A percentile compares a stretch with the other conserved stretches of the same genome.
phyloP scores from a whole-genome alignment of 2,113 vertebrate genomes.

The Lampris incognitus region DNA sequence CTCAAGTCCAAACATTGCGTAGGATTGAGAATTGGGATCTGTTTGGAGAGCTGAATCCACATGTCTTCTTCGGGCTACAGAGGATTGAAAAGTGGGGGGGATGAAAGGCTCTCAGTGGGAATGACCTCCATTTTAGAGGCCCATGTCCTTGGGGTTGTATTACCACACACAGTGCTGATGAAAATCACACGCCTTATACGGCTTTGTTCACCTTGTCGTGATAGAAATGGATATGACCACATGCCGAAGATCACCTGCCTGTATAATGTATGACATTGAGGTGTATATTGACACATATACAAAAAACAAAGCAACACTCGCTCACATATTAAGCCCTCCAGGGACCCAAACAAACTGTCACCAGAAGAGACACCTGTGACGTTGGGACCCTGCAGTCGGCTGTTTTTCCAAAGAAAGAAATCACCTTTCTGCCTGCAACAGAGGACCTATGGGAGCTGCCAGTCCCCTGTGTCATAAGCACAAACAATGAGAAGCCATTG shows the following conservation, averaged over 20 bases:
- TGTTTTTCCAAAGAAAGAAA: slow-evolving; percentile 57
- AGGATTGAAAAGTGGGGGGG: background rate
- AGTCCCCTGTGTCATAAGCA: slow-evolving; percentile 63
- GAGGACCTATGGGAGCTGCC: slow-evolving; percentile 49
- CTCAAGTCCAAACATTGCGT: slow-evolving; percentile 41
- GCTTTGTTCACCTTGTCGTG: slow-evolving; percentile 17
- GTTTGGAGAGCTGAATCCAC: slow-evolving; percentile 11
- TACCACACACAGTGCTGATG: background rate
- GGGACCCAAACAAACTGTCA: slow-evolving; percentile 56
- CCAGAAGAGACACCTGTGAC: slow-evolving; percentile 57
- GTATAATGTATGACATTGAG: background rate
- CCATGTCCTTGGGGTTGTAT: slow-evolving; percentile 23
- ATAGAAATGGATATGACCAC: slow-evolving; percentile 36
- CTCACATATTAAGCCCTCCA: slow-evolving; percentile 12
- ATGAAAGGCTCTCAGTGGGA: background rate
- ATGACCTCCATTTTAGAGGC: background rate
- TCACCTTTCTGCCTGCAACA: slow-evolving; percentile 48
- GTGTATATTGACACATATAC: slow-evolving; percentile 1
- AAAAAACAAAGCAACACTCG: background rate
- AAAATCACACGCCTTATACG: slow-evolving; percentile 21
- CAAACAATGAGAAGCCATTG: slow-evolving; percentile 45
- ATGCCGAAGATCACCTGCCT: background rate
- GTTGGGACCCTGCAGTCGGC: slow-evolving; percentile 36
- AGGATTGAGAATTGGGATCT: slow-evolving; percentile 17
- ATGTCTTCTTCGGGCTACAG: background rate